Conservation (phyloP, 2,888 invertebrate genomes). For the Rugalucina vietnamica region DNA sequence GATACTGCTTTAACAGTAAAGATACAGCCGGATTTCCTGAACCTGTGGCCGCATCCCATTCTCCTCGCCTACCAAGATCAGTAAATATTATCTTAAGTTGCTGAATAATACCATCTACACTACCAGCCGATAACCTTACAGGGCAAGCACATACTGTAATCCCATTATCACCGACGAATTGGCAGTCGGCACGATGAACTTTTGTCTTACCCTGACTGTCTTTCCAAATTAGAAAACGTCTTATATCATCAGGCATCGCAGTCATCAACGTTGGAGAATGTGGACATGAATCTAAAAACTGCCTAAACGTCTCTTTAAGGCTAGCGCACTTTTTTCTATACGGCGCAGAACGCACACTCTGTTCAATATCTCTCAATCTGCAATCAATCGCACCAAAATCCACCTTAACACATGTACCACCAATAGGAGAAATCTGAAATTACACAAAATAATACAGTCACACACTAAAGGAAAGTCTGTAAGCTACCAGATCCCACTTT, state of each 20-base stretch:
- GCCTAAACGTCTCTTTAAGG: neutral
- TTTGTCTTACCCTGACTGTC: conserved; percentile 15
- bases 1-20: conserved; percentile 22
- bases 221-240: conserved; percentile 19
- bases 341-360: neutral
- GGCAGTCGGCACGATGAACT: conserved; percentile 13
- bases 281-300: neutral
- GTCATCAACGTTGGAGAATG: conserved; percentile 7
- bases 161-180: neutral
- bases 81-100: conserved; percentile 12
- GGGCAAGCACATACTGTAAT: conserved; percentile 1
- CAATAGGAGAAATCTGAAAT: too few species aligned
- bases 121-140: neutral
- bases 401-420: too few species aligned
- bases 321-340: neutral
- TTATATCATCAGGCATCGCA: conserved; percentile 20
- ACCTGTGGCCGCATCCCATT: neutral
- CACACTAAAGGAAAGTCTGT: conserved; percentile 11
- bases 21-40: conserved; percentile 34
- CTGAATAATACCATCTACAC: conserved; percentile 1
- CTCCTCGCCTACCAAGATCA: neutral
- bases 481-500: conserved; percentile 6
- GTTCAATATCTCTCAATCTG: conserved; percentile 12
- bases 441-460: too few species aligned
- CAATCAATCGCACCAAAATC: neutral